These are phyloP conservation scores for Pangasius djambal DNA, from an alignment of 2,797 vertebrate genomes.

Conservation along the genomic window DNA sequence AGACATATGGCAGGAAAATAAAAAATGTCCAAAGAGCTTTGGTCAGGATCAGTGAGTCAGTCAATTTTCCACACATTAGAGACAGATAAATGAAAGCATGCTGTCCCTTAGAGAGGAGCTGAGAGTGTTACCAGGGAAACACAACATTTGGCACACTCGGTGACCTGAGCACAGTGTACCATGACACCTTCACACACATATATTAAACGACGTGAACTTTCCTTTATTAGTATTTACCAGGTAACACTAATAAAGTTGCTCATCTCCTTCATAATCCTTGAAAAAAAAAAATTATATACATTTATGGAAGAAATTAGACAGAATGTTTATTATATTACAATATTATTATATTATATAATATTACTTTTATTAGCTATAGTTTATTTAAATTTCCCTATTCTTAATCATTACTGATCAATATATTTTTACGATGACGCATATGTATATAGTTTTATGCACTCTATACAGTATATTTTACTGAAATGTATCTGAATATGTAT, in stretches of 20 bases:
- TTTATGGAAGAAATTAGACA: background rate
- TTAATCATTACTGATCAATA: background rate
- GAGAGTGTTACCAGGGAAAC: constrained; percentile 8
- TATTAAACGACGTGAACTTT: background rate
- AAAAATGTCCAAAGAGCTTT: constrained; percentile 11
- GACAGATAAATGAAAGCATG: constrained; percentile 8
- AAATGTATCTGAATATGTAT: no score
- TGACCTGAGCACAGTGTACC: background rate
- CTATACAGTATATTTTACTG: background rate
- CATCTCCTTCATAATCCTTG: no score
- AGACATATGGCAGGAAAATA: background rate
- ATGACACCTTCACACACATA: background rate
- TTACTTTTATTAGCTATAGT: no score
- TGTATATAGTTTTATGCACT: background rate
- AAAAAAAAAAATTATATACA: background rate
- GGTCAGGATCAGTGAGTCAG: background rate
- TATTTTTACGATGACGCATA: background rate
- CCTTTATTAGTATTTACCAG: background rate
- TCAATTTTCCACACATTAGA: background rate
- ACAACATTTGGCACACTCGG: background rate
- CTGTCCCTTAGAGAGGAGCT: background rate
- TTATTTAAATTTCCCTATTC: background rate
- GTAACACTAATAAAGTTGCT: background rate
- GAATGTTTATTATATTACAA: background rate
- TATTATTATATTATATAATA: no score